A percentile compares a stretch with the other conserved stretches of the same genome.
Evolutionary conservation across 2,797 vertebrate genomes (phyloP).

Genomic region (Smutsia gigantea): DNA sequence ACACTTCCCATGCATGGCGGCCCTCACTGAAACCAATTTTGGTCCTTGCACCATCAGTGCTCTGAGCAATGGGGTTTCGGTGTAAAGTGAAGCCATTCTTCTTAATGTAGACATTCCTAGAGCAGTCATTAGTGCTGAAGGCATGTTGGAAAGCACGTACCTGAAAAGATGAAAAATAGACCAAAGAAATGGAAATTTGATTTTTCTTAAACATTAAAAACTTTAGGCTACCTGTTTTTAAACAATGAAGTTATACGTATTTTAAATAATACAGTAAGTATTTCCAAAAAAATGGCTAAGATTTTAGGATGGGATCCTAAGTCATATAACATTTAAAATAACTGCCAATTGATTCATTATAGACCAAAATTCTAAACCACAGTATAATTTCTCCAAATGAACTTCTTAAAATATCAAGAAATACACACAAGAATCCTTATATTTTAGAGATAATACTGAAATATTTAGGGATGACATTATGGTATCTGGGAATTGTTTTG

Average conservation of each 20-base stretch:
- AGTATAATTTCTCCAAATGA: slow-evolving; percentile 15
- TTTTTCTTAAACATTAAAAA: slow-evolving; percentile 55
- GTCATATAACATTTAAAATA: slow-evolving; percentile 61
- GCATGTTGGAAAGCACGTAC: slow-evolving; percentile 96
- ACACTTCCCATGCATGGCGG: slow-evolving; percentile 99
- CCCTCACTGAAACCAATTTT: slow-evolving; percentile 99
- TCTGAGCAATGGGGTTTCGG: slow-evolving; percentile 99
- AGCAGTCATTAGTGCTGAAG: slow-evolving; percentile 98
- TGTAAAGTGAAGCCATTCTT: slow-evolving; percentile 99
- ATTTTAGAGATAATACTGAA: slow-evolving; percentile 54
- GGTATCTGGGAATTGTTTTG: not conserved
- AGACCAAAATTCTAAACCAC: slow-evolving; percentile 51
- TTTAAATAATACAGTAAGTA: slow-evolving; percentile 42
- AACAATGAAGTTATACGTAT: slow-evolving; percentile 39
- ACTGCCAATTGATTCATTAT: slow-evolving; percentile 9
- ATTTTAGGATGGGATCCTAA: slow-evolving; percentile 16
- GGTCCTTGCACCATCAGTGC: slow-evolving; percentile 97
- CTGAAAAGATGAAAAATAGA: slow-evolving; percentile 83
- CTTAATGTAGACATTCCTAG: slow-evolving; percentile 99
- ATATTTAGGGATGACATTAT: slow-evolving; percentile 37
- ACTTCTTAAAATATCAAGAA: slow-evolving; percentile 51
- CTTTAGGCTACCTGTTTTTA: slow-evolving; percentile 24
- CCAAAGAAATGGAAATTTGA: slow-evolving; percentile 12
- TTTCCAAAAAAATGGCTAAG: slow-evolving; percentile 50
- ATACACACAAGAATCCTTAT: not conserved